Percentiles rank a stretch among this genome's conserved stretches.
These are phyloP conservation scores for Pachydiplax longipennis DNA, from an alignment of 2,888 invertebrate genomes.

Conservation along the genomic window DNA sequence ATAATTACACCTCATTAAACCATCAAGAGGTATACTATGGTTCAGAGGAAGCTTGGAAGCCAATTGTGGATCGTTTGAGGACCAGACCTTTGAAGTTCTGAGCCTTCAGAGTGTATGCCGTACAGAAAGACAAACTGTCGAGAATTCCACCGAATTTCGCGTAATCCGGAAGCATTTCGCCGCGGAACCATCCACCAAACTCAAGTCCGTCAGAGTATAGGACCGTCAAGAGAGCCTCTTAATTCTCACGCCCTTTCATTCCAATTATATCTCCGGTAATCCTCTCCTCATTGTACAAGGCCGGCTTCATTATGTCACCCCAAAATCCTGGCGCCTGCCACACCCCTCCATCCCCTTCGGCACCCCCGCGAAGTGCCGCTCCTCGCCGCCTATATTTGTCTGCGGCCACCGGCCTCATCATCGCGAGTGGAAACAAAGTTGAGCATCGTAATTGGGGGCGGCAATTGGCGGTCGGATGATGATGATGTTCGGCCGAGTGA, in stretches of 20 bases:
- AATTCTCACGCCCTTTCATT: not conserved
- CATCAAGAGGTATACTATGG: too few relatives aligned
- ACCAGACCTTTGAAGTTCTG: too few relatives aligned
- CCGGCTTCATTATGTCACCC: slow-evolving; percentile 24
- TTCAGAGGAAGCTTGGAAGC: too few relatives aligned
- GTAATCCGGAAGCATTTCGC: too few relatives aligned
- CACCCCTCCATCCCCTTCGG: not conserved
- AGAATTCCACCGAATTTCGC: too few relatives aligned
- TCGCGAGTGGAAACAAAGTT: not conserved
- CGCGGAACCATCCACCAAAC: too few relatives aligned
- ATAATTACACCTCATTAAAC: too few relatives aligned
- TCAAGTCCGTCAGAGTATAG: too few relatives aligned
- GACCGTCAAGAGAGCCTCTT: too few relatives aligned
- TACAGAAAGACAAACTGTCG: too few relatives aligned
- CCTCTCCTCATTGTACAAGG: slow-evolving; percentile 14
- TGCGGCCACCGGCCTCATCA: not conserved
- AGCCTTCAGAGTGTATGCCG: too few relatives aligned
- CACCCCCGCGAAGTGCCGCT: not conserved
- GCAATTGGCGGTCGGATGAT: not conserved
- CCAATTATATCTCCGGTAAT: slow-evolving; percentile 36
- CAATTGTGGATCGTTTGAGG: too few relatives aligned
- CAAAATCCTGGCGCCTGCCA: not conserved
- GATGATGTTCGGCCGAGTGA: not conserved
- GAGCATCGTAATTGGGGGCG: not conserved
- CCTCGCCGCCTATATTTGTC: not conserved